phyloP scores from a whole-genome alignment of 1,140 invertebrate genomes.

The Aphis gossypii region DNA sequence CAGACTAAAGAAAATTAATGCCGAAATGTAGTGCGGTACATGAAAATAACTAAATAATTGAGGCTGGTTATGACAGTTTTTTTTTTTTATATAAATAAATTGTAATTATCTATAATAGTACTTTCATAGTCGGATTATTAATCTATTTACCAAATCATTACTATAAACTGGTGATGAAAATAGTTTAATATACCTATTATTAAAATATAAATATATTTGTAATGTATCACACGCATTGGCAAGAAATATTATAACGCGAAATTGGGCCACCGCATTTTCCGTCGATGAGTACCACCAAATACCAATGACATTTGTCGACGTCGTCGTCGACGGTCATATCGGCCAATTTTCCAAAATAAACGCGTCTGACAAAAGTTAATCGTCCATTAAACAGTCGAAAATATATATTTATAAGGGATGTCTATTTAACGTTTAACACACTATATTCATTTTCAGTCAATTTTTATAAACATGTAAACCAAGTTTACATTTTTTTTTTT shows the following conservation, averaged over 20 bases:
- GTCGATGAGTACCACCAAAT: not conserved
- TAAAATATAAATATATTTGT: not conserved
- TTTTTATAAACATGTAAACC: not conserved
- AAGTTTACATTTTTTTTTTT: too few species aligned
- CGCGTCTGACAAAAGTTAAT: not conserved
- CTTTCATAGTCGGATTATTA: too few species aligned
- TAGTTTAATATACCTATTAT: not conserved
- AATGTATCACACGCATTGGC: not conserved
- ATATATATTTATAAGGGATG: not conserved
- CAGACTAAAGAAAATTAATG: not conserved
- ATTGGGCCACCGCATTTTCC: slow-evolving; percentile 27
- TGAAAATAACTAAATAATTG: not conserved
- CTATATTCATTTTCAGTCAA: not conserved
- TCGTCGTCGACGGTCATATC: not conserved
- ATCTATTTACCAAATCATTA: not conserved
- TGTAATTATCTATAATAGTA: not conserved
- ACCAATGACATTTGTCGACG: not conserved
- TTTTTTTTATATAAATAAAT: not conserved
- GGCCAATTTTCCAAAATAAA: slow-evolving; percentile 38
- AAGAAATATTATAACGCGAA: slow-evolving; percentile 17
- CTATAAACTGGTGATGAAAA: not conserved
- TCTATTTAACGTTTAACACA: not conserved
- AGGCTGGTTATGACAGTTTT: not conserved
- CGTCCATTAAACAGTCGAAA: slow-evolving; percentile 5
- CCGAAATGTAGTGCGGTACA: not conserved